These are phyloP conservation scores for Hemaris fuciformis DNA, from an alignment of 2,888 invertebrate species.

Conservation along the genomic window DNA sequence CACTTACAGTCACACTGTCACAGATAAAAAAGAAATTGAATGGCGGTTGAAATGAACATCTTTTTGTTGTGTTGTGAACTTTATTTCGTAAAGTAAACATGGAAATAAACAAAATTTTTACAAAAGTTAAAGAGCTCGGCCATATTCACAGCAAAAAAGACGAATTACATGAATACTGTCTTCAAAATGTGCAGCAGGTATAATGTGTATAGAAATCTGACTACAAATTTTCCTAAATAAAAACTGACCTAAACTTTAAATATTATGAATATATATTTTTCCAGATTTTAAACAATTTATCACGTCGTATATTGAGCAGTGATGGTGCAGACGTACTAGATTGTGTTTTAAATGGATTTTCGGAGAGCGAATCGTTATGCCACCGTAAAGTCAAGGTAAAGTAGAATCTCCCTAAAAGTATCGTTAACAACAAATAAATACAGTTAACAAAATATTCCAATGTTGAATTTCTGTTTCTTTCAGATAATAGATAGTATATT, in stretches of 20 bases:
- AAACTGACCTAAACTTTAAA: too few species aligned
- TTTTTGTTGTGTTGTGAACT: background rate
- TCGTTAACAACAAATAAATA: too few species aligned
- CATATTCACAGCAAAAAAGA: constrained; percentile 52
- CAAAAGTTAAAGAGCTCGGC: constrained; percentile 57
- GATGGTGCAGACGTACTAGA: constrained; percentile 61
- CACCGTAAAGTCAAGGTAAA: constrained; percentile 57
- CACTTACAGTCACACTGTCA: too few species aligned
- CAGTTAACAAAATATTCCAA: too few species aligned
- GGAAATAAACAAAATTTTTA: constrained; percentile 46
- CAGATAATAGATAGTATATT: constrained; percentile 60
- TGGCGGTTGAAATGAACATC: background rate
- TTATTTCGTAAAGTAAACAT: constrained; percentile 34
- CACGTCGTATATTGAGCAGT: constrained; percentile 54
- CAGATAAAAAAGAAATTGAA: too few species aligned
- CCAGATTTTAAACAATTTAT: constrained; percentile 57
- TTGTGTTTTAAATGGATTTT: constrained; percentile 60
- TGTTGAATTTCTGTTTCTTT: too few species aligned
- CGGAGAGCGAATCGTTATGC: constrained; percentile 38
- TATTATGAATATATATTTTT: background rate
- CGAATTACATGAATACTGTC: constrained; percentile 57
- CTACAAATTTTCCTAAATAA: background rate
- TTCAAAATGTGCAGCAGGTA: constrained; percentile 54
- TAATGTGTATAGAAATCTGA: background rate
- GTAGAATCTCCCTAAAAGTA: too few species aligned